Base-by-base conservation (phyloP, 2,888 invertebrate species). In the Melanotus villosus region DNA sequence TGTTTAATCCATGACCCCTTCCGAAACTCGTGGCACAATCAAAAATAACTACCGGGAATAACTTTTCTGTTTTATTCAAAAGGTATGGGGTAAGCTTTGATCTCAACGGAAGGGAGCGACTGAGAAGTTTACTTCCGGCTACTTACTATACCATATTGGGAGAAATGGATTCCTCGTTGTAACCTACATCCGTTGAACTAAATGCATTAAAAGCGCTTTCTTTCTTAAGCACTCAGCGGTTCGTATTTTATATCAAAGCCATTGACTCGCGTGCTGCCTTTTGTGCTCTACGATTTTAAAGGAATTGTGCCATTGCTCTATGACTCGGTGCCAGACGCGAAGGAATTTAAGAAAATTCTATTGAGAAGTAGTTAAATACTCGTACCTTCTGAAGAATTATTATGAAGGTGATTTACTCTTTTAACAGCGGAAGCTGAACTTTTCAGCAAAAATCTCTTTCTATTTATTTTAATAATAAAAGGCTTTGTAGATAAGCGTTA, bases 191-290 rank as follows among this genome's bases (percentile, higher is more conserved):
- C 70, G 73, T 60, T 52, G 58, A 56, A 68, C 54, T 71, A 70
- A 68, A 70, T 73, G 71, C 73, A 70, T 71, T 71, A 71, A 73
- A 71, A 68, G 73, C 60, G 41, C 65, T 69, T 69, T 71, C 65
- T 68, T 66, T 72, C 65, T 64, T 71, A 71, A 70, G 71, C 71
- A 71, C 69, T 65, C 69, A 21, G 59, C 62, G 70, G 68, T 68
- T 57, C 71, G 62, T 67, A 65, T 69, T 72, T 68, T 68, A 74
- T 68, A 74, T 71, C 65, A 69, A 70, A 65, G 71, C 70, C 70
- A 72, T 73, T 72, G 71, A 70, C 70, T 71, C 65, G 65, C 63
- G 71, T 60, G 68, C 65, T 63, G 62, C 63, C 71, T 72, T 73
- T 72, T 71, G 65, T 70, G 64, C 65, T 64, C 67, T 71, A 56